phyloP scores from a whole-genome alignment of 2,888 invertebrate species.

The Drosophila barbarae region DNA sequence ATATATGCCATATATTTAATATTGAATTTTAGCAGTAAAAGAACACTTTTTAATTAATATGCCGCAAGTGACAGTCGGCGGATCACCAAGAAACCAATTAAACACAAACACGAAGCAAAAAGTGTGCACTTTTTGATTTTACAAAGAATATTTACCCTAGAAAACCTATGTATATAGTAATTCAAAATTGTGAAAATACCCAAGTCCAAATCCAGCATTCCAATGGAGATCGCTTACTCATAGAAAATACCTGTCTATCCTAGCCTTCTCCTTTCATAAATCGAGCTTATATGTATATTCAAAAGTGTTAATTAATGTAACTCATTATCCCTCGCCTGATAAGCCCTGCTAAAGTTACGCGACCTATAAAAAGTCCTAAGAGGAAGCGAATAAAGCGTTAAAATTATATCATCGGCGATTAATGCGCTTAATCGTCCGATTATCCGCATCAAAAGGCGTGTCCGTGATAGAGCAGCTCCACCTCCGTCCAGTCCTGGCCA shows the following conservation, averaged over 20 bases:
- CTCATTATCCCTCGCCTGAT: neutral
- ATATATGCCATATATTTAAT: slow-evolving; percentile 27
- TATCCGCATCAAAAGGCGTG: slow-evolving; percentile 31
- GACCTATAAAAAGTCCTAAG: neutral
- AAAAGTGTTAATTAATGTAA: neutral
- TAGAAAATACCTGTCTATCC: neutral
- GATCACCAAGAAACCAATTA: slow-evolving; percentile 24
- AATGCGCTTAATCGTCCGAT: slow-evolving; percentile 46
- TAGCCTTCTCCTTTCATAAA: neutral
- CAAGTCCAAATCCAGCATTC: neutral
- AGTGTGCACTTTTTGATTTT: neutral
- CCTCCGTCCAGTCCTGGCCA: neutral
- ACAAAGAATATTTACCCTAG: neutral
- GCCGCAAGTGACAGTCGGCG: slow-evolving; percentile 41
- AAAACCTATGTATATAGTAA: neutral
- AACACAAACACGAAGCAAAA: neutral
- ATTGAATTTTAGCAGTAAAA: slow-evolving; percentile 30
- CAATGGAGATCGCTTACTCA: neutral
- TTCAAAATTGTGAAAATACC: neutral
- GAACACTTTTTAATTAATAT: slow-evolving; percentile 57
- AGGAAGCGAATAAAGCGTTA: slow-evolving; percentile 5
- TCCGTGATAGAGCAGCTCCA: slow-evolving; percentile 6
- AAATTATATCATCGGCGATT: slow-evolving; percentile 42
- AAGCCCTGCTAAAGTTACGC: neutral
- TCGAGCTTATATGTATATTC: neutral